Conservation (phyloP, 2,113 vertebrate species). For the Megalops atlanticus region DNA sequence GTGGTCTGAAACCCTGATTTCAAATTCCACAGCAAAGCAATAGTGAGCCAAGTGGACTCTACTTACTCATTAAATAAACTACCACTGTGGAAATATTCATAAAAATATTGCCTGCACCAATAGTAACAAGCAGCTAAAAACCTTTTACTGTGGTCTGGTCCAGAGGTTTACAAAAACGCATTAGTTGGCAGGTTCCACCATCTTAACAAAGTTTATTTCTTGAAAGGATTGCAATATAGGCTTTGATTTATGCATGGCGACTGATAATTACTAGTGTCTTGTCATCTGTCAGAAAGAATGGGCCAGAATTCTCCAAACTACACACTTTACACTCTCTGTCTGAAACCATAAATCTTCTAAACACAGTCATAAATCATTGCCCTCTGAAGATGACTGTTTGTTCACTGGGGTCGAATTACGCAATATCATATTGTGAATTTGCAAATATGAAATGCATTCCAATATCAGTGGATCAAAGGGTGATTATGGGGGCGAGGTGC, state of each 20-base stretch:
- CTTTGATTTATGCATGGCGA: constrained; percentile 50
- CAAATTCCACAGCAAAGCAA: constrained; percentile 14
- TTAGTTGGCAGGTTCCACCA: constrained; percentile 26
- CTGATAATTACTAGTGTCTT: constrained; percentile 46
- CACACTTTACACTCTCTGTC: constrained; percentile 29
- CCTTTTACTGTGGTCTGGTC: constrained; percentile 42
- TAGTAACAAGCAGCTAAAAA: constrained; percentile 43
- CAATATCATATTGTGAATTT: constrained; percentile 27
- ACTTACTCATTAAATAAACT: constrained; percentile 43
- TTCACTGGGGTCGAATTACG: constrained; percentile 29
- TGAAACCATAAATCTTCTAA: constrained; percentile 46
- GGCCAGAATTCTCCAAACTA: constrained; percentile 36
- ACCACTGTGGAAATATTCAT: constrained; percentile 44
- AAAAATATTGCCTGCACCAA: constrained; percentile 42
- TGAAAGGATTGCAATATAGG: constrained; percentile 27
- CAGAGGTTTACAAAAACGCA: constrained; percentile 38
- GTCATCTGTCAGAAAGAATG: constrained; percentile 40
- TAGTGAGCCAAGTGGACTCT: constrained; percentile 24
- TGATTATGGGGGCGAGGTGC: constrained; percentile 33
- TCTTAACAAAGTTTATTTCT: constrained; percentile 36
- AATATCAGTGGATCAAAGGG: constrained; percentile 29
- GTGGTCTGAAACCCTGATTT: constrained; percentile 18
- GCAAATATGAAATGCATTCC: constrained; percentile 32
- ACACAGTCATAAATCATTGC: constrained; percentile 35
- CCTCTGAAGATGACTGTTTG: constrained; percentile 6